Evolutionary conservation across 2,113 vertebrate genomes (phyloP), one percentile per base, ranked within the genome.

Genomic region (Meles meles): DNA sequence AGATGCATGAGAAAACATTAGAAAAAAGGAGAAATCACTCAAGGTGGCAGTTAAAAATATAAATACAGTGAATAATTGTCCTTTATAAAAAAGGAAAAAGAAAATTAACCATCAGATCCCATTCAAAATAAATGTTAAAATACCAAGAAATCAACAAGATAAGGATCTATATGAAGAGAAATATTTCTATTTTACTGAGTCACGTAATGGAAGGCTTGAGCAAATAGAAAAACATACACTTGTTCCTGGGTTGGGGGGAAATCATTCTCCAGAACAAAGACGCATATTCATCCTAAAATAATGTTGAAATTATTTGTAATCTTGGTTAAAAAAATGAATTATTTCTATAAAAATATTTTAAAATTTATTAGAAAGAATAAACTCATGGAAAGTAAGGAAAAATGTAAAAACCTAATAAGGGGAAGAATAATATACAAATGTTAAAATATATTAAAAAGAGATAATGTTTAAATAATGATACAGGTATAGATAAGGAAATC

Each of bases 81-180:
- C 12, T 81, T 57, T 55, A 25, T 39, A 81, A 76, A 57, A 20
- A 7, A 12, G 55, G 79, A 59, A 7, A 96, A 96, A 90, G 72
- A 49, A 82, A 88, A 77, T 80, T 77, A 85, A 71, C n/a, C 23
- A 72, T 47, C 55, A 89, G 21, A 74, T 59, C 14, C 4, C 37
- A 72, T 44, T 93, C 42, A 34, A 81, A 88, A 88, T 76, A 69
- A 95, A 76, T 81, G 88, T 71, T 82, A 77, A 92, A 87, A 82
- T 85, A 63, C 17, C n/a, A 82, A 87, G 15, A 5, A 84, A 42
- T 29, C 31, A 67, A 44, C 1, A 72, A 72, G 5, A 83, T 80
- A 23, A 93, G 20, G 3, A 65, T 91, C 69, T 25, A 57, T 7
- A 42, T 61, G 5, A 90, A 95, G 27, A 25, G 2, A 89, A 91